Evolutionary conservation across 2,888 invertebrate genomes (phyloP).

Genomic region (Pristionchus arcanus): DNA sequence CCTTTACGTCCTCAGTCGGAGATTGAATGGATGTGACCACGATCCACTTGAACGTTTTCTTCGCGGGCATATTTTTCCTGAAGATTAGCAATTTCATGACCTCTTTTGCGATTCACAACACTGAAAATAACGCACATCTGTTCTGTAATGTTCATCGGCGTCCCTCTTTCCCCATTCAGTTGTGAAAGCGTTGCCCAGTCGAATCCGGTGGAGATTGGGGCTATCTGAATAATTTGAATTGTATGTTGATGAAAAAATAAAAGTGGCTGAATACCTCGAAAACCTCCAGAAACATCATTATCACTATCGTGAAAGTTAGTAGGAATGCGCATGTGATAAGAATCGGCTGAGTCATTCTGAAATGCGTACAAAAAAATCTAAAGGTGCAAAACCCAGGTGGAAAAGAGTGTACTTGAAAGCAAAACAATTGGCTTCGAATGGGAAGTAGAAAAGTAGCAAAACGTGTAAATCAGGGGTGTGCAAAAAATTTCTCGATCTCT

Average conservation of each 20-base stretch:
- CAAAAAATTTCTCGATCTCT: no score
- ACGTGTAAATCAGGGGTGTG: no score
- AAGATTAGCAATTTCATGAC: neutral
- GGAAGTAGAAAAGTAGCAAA: no score
- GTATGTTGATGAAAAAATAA: no score
- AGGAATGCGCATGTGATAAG: neutral
- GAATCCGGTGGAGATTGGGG: neutral
- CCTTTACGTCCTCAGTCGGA: conserved; percentile 62
- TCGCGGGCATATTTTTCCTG: conserved; percentile 25
- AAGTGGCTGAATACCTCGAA: neutral
- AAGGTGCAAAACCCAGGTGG: neutral
- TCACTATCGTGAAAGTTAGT: neutral
- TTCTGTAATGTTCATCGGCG: neutral
- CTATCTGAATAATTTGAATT: neutral
- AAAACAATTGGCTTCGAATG: neutral
- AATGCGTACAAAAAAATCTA: neutral
- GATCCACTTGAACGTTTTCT: conserved; percentile 58
- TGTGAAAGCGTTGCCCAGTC: neutral
- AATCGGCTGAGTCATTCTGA: neutral
- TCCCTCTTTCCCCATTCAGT: neutral
- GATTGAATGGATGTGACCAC: conserved; percentile 58
- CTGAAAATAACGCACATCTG: neutral
- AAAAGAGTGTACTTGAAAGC: neutral
- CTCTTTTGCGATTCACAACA: no score
- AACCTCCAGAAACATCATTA: conserved; percentile 18